A percentile compares a stretch with the other conserved stretches of the same genome.
phyloP scores from a whole-genome alignment of 2,797 vertebrate species.

The Leptatherina wallacei region DNA sequence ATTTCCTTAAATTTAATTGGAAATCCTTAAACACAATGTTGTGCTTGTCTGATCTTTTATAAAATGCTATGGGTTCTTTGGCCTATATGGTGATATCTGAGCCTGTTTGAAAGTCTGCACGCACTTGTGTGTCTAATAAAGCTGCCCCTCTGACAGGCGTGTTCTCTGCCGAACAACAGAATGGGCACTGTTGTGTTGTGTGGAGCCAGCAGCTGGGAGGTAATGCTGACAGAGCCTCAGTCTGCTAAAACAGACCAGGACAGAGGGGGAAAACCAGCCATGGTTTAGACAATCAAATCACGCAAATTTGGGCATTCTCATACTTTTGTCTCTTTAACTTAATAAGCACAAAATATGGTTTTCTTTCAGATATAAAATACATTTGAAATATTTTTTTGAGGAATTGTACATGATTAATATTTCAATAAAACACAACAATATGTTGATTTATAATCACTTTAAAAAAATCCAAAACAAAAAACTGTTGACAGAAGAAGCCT shows the following conservation, averaged over 20 bases:
- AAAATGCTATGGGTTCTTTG: conserved; percentile 72
- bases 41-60: conserved; percentile 16
- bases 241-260: conserved; percentile 82
- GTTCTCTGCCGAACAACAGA: conserved; percentile 94
- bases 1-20: background rate
- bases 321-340: conserved; percentile 1
- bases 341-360: background rate
- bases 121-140: conserved; percentile 93
- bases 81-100: conserved; percentile 90
- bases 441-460: conserved; percentile 2
- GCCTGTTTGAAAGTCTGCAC: conserved; percentile 89
- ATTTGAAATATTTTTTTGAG: background rate
- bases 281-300: conserved; percentile 83
- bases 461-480: background rate
- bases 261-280: conserved; percentile 79
- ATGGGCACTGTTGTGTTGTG: conserved; percentile 90
- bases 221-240: conserved; percentile 89
- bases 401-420: background rate
- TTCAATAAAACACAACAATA: background rate
- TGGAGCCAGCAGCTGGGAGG: conserved; percentile 91
- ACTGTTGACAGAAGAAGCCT: background rate
- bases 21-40: conserved; percentile 1
- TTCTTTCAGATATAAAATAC: conserved; percentile 7
- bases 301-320: conserved; percentile 81
- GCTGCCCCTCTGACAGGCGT: conserved; percentile 86